Conservation (phyloP, 1,140 invertebrate species). For the Eulimnadia texana region DNA sequence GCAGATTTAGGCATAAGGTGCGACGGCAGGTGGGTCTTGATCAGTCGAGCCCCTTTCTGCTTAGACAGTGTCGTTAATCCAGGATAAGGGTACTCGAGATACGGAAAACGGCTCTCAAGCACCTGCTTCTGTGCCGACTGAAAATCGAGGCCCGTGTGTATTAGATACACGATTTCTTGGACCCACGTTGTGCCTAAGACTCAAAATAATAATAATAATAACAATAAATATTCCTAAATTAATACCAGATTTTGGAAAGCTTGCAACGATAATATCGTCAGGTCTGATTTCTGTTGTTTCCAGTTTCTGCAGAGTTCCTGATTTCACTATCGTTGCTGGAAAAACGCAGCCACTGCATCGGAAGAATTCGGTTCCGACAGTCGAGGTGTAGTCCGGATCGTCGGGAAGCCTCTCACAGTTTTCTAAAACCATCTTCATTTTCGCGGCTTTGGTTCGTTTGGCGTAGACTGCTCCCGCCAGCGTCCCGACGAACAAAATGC, state of each 20-base stretch:
- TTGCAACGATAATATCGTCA: conserved; percentile 30
- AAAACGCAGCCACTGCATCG: conserved; percentile 23
- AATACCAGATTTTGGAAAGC: conserved; percentile 32
- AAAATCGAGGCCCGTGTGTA: conserved; percentile 29
- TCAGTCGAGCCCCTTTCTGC: conserved; percentile 27
- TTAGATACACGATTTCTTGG: conserved; percentile 36
- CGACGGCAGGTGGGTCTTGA: conserved; percentile 35
- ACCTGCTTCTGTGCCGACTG: conserved; percentile 25
- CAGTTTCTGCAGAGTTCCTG: conserved; percentile 23
- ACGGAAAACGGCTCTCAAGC: conserved; percentile 36
- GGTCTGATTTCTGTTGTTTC: conserved; percentile 27
- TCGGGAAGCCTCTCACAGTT: conserved; percentile 16
- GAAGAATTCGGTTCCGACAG: conserved; percentile 13
- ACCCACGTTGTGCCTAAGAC: conserved; percentile 35
- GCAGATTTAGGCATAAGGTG: conserved; percentile 29
- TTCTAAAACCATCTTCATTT: conserved; percentile 14
- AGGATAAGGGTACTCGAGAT: conserved; percentile 35
- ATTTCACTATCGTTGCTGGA: conserved; percentile 21
- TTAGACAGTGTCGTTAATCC: conserved; percentile 25
- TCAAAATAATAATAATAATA: conserved; percentile 1
- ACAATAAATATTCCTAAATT: neutral
- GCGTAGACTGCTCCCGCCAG: conserved; percentile 14
- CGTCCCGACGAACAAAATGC: conserved; percentile 17
- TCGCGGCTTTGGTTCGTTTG: conserved; percentile 10
- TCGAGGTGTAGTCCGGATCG: conserved; percentile 15